phyloP scores from a whole-genome alignment of 2,797 vertebrate genomes.

The Brachyalestes nurse region DNA sequence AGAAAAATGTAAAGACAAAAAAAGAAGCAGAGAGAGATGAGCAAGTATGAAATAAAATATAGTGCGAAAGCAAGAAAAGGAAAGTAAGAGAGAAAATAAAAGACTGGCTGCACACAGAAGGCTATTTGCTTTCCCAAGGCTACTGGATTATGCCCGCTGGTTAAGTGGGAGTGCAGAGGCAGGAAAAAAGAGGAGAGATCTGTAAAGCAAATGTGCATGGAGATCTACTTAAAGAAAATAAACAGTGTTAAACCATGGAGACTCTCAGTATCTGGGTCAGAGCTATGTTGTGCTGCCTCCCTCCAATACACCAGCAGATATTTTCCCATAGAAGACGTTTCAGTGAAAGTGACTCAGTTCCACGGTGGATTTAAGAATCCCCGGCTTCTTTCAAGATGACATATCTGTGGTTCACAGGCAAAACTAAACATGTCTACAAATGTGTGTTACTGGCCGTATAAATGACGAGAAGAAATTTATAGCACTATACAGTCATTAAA shows the following conservation, averaged over 20 bases:
- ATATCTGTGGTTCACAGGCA: neutral
- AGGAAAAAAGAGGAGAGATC: conserved; percentile 2
- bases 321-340: neutral
- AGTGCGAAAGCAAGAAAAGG: neutral
- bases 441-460: neutral
- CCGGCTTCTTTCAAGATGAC: neutral
- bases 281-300: conserved; percentile 19
- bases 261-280: conserved; percentile 26
- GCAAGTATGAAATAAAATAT: neutral
- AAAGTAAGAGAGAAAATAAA: neutral
- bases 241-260: conserved; percentile 36
- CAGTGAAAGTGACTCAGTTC: neutral
- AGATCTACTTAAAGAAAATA: conserved; percentile 42
- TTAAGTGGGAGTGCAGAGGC: conserved; percentile 4
- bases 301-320: neutral
- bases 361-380: neutral
- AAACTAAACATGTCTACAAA: neutral
- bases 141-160: conserved; percentile 66
- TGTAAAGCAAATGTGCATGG: conserved; percentile 35
- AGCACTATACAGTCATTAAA: no score
- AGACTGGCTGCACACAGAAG: conserved; percentile 21
- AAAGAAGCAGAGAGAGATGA: neutral
- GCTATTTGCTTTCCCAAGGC: conserved; percentile 77
- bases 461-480: no score
- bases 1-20: neutral